Base-by-base conservation (phyloP, 2,888 invertebrate species). In the Amphipyra tragopoginis region DNA sequence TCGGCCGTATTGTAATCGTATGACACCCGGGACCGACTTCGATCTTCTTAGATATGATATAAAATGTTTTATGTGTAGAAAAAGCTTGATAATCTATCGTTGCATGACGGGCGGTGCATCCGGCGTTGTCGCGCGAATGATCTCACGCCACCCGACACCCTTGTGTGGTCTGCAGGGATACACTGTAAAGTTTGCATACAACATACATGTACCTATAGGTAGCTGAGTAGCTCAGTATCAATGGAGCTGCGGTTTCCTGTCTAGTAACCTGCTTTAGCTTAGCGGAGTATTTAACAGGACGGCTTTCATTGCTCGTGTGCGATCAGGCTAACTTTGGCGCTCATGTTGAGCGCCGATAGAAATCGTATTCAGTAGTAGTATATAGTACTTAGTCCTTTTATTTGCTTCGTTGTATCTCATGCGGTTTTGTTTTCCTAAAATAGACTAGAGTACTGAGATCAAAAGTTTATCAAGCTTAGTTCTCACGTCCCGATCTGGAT, bases 171-270 rank as follows among this genome's bases (percentile, higher is more conserved):
- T 59, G 43, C 33, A 56, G 51, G 44, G 69, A 38, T 42, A 52
- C 59, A 45, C 53, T 62, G 42, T 53, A 56, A 62, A 55, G 54
- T 74, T 57, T 44, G 29, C 51, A 55, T 50, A 47, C 21, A 21
- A 2, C 3, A 21, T 21, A 21, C 60, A n/a, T 6, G 15, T 26
- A 47, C 5, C 38, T 39, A 53, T 2, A 56, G 40, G 15, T 54
- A 52, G 29, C 11, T 14, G 10, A 44, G 60, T 66, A 54, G 53
- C 55, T 48, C 33, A 50, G 76, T 83, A 81, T 88, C 83, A 87
- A 87, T 86, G 83, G 77, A 80, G 72, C 75, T 90, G 91, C 81
- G 90, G 90, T 90, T 90, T 89, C 87, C 88, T 86, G 82, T 78
- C 74, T 77, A 72, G 80, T 75, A 83, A 81, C 84, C 80, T 80